Evolutionary conservation across 1,140 invertebrate genomes (phyloP).

Genomic region (Cherax quadricarinatus): DNA sequence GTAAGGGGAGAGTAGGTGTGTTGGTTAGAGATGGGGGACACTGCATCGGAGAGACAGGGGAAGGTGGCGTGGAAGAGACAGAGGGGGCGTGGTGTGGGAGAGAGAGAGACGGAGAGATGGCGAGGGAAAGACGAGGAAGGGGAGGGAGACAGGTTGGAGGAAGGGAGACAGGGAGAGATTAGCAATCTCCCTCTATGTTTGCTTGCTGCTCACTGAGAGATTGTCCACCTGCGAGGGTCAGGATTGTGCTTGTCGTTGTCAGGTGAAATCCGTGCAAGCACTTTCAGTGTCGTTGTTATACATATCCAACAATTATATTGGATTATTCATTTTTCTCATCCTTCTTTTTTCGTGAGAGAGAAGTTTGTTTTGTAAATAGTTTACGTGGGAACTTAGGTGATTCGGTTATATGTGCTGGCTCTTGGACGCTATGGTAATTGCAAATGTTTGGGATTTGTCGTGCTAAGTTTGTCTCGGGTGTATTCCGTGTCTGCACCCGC

Average conservation of each 20-base stretch:
- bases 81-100: neutral
- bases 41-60: neutral
- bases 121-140: neutral
- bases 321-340: too few relatives aligned
- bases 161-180: neutral
- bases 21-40: neutral
- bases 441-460: too few relatives aligned
- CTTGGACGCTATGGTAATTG: too few relatives aligned
- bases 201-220: neutral
- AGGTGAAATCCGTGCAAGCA: neutral
- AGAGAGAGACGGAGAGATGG: neutral
- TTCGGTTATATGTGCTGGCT: too few relatives aligned
- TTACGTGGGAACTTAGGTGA: too few relatives aligned
- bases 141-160: neutral
- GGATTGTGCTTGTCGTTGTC: neutral
- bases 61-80: neutral
- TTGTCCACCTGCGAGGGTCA: neutral
- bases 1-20: neutral
- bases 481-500: too few relatives aligned
- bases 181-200: neutral
- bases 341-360: too few relatives aligned
- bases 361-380: too few relatives aligned
- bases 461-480: too few relatives aligned
- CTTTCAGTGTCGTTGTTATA: neutral
- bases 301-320: too few relatives aligned